phyloP scores from a whole-genome alignment of 1,140 invertebrate genomes.

The Papilio glaucus region DNA sequence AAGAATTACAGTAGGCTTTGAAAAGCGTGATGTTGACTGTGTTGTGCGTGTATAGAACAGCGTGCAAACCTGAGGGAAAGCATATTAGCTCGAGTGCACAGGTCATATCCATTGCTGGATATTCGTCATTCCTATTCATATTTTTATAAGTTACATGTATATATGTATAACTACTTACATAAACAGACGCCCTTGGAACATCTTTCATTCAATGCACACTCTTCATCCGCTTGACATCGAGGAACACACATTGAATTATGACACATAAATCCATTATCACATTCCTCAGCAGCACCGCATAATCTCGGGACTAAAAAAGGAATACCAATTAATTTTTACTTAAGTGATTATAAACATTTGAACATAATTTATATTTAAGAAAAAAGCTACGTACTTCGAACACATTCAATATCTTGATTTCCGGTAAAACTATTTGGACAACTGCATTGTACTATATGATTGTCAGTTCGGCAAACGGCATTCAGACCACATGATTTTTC shows the following conservation, averaged over 20 bases:
- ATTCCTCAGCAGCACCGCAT: slow-evolving; percentile 88
- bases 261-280: slow-evolving; percentile 88
- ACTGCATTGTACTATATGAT: slow-evolving; percentile 91
- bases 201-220: slow-evolving; percentile 96
- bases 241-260: slow-evolving; percentile 91
- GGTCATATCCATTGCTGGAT: too few species aligned
- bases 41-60: too few species aligned
- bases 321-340: neutral
- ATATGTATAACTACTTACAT: slow-evolving; percentile 86
- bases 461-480: slow-evolving; percentile 90
- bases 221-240: slow-evolving; percentile 89
- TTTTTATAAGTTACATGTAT: slow-evolving; percentile 19
- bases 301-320: slow-evolving; percentile 88
- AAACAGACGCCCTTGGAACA: slow-evolving; percentile 92
- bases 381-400: slow-evolving; percentile 87
- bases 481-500: slow-evolving; percentile 94
- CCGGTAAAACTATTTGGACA: slow-evolving; percentile 94
- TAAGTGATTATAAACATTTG: neutral
- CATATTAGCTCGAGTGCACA: too few species aligned
- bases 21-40: too few species aligned
- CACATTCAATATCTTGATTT: slow-evolving; percentile 92
- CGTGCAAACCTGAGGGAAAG: too few species aligned
- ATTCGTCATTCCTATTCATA: too few species aligned
- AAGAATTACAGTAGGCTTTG: too few species aligned
- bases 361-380: neutral